phyloP scores from a whole-genome alignment of 2,797 vertebrate genomes.

The Carcharodon carcharias region DNA sequence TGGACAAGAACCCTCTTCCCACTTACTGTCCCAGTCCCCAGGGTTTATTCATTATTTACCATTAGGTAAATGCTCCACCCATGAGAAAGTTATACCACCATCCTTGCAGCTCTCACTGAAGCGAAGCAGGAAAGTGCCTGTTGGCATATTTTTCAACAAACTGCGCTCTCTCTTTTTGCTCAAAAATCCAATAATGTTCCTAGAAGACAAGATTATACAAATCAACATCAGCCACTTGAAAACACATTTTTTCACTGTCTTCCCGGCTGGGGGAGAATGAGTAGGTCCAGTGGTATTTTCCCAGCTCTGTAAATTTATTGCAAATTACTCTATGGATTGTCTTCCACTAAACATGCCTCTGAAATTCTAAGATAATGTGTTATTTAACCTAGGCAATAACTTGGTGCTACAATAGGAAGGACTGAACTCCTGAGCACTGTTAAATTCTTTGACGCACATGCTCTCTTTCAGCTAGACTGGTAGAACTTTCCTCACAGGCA shows the following conservation, averaged over 20 bases:
- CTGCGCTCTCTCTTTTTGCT: slow-evolving; percentile 69
- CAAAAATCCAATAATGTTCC: slow-evolving; percentile 84
- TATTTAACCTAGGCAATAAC: neutral
- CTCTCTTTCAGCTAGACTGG: neutral
- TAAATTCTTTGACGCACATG: neutral
- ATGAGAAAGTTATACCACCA: slow-evolving; percentile 86
- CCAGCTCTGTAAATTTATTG: neutral
- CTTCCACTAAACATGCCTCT: neutral
- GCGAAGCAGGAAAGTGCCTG: slow-evolving; percentile 83
- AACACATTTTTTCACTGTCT: neutral
- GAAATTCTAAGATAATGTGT: neutral
- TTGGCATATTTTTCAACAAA: slow-evolving; percentile 66
- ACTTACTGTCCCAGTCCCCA: neutral
- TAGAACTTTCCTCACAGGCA: neutral
- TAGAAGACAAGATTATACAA: slow-evolving; percentile 45
- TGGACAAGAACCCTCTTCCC: neutral
- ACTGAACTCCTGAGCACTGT: neutral
- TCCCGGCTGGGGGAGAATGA: neutral
- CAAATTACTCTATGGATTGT: neutral
- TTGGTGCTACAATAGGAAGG: neutral
- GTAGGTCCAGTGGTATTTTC: neutral
- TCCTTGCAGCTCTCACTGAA: slow-evolving; percentile 79
- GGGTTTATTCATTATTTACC: slow-evolving; percentile 54
- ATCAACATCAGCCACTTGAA: slow-evolving; percentile 9
- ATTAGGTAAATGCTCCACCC: slow-evolving; percentile 68